Conservation (phyloP, 2,888 invertebrate genomes). For the Baronia brevicornis region DNA sequence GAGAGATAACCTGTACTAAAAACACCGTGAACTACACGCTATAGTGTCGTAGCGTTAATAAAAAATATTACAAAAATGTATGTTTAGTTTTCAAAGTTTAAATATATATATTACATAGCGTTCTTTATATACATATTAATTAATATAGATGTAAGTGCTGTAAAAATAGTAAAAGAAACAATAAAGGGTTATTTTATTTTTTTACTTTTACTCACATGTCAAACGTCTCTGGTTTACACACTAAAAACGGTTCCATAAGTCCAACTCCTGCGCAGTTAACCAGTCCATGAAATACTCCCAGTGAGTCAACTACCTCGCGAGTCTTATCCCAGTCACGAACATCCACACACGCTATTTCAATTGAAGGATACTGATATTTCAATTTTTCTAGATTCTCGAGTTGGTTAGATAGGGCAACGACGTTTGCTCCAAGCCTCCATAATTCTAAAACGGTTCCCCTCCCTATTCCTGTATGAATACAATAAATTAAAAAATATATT, state of each 20-base stretch:
- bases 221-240: conserved; percentile 80
- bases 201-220: conserved; percentile 74
- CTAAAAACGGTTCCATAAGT: conserved; percentile 79
- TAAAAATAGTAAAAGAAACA: background rate
- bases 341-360: conserved; percentile 80
- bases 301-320: conserved; percentile 62
- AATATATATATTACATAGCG: no score
- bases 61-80: no score
- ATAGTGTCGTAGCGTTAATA: no score
- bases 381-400: conserved; percentile 77
- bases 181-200: conserved; percentile 1
- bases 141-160: background rate
- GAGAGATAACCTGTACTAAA: no score
- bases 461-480: conserved; percentile 77
- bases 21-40: no score
- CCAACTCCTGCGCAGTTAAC: conserved; percentile 92
- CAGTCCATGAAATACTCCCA: conserved; percentile 83
- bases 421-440: conserved; percentile 79
- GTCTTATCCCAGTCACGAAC: conserved; percentile 84
- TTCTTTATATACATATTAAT: conserved; percentile 3
- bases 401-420: conserved; percentile 84
- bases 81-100: no score
- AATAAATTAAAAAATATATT: background rate
- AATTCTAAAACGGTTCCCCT: conserved; percentile 80
- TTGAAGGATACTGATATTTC: conserved; percentile 73